Conservation (phyloP, 2,797 vertebrate genomes). For the Alca torda region DNA sequence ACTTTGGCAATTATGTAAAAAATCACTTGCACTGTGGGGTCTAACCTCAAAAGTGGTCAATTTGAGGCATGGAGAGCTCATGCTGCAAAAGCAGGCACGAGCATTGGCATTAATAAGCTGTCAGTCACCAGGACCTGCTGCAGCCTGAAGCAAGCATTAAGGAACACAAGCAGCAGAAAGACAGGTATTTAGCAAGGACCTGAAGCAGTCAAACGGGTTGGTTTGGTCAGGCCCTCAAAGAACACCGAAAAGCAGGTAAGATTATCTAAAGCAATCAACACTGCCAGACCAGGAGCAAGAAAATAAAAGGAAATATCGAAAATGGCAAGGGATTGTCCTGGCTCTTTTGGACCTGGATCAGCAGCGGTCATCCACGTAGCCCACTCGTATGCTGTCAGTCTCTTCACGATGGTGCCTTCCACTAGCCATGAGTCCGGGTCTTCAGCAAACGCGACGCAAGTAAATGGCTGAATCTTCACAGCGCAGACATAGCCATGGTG, state of each 20-base stretch:
- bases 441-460: constrained; percentile 48
- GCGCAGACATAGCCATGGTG: constrained; percentile 1
- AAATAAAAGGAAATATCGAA: background rate
- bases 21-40: fast-evolving
- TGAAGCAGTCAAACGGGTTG: background rate
- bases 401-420: background rate
- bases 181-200: background rate
- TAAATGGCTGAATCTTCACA: constrained; percentile 39
- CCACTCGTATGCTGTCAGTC: constrained; percentile 20
- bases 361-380: background rate
- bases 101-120: background rate
- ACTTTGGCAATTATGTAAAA: background rate
- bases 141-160: background rate
- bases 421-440: constrained; percentile 50
- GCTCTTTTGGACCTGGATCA: constrained; percentile 39
- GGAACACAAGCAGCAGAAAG: background rate
- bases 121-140: background rate
- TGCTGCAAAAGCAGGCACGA: background rate
- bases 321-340: background rate
- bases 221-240: background rate
- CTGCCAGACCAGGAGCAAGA: background rate
- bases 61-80: background rate
- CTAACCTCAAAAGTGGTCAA: background rate
- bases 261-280: background rate
- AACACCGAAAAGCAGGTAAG: background rate